Evolutionary conservation across 2,888 invertebrate species (phyloP), one percentile per base, ranked within the genome.

Genomic region (Byasa hedistus): DNA sequence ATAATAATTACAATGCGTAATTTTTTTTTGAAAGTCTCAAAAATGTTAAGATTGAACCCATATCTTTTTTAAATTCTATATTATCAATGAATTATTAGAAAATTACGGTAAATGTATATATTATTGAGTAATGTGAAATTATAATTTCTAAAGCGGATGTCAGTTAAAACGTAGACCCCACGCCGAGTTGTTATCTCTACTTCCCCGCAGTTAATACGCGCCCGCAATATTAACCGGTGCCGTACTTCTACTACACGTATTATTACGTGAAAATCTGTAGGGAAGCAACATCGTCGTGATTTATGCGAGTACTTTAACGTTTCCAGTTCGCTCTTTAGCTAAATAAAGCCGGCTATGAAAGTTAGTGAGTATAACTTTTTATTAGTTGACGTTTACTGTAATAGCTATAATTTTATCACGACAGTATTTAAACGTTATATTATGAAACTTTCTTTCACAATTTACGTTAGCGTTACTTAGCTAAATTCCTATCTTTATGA

Each of bases 191-290:
- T 61, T 61, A 66, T 66, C 61, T 62, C 55, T 12, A 57, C 32
- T 51, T 64, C 51, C 54, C 19, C 48, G 23, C 62, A 66, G 48
- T 63, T 67, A 67, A 67, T 67, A 60, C 60, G 57, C 27, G 60
- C 55, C 24, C 58, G 56, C 63, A 64, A 64, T 67, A 67, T 64
- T 60, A 67, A 64, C 63, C 67, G 44, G 22, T 72, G 57, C 36
- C 60, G 54, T 56, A 27, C 24, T 70, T 22, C 58, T 23, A 68
- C 56, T 69, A 63, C 61, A 65, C 58, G 52, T 64, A 61, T 82
- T 84, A 86, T 82, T 82, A 81, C 79, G 79, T 79, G 64, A 64
- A 66, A 64, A 66, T 61, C 66, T 64, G 58, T 27, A 54, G 69
- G 69, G 69, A 64, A 81, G 67, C 63, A 64, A 69, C 61, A 64